phyloP scores from a whole-genome alignment of 2,797 vertebrate species.

The Schizopygopsis pylzovi region DNA sequence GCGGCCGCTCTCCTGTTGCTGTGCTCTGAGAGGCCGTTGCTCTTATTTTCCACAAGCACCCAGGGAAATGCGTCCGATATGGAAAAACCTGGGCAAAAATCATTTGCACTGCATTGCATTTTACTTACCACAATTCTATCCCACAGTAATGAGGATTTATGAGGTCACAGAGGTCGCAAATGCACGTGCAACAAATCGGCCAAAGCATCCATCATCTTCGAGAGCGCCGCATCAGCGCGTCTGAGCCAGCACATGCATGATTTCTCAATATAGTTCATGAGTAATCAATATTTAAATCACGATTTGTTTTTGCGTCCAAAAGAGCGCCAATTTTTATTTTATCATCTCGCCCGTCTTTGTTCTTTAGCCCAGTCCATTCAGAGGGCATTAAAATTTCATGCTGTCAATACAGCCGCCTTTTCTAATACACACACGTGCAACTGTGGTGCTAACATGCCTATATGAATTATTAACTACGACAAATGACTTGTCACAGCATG shows the following conservation, averaged over 20 bases:
- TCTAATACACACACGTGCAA: slow-evolving; percentile 42
- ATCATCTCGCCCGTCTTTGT: slow-evolving; percentile 34
- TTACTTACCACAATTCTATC: not conserved
- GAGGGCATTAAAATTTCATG: slow-evolving; percentile 56
- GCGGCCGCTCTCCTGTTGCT: slow-evolving; percentile 33
- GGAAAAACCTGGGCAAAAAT: slow-evolving; percentile 6
- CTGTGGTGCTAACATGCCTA: slow-evolving; percentile 34
- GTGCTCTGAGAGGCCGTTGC: slow-evolving; percentile 32
- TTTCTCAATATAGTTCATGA: slow-evolving; percentile 12
- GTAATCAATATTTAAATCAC: slow-evolving; percentile 37
- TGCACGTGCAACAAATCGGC: slow-evolving; percentile 23
- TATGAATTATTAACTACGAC: slow-evolving; percentile 64
- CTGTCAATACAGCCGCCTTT: slow-evolving; percentile 50
- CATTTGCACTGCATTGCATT: not conserved
- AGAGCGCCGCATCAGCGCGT: not conserved
- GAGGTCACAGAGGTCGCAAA: slow-evolving; percentile 2
- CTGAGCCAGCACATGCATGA: slow-evolving; percentile 11
- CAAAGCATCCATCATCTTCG: slow-evolving; percentile 39
- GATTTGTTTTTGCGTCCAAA: slow-evolving; percentile 22
- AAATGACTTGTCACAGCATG: slow-evolving; percentile 59
- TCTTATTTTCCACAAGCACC: slow-evolving; percentile 46
- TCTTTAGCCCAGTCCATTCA: slow-evolving; percentile 26
- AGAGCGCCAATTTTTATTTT: slow-evolving; percentile 41
- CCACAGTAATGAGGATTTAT: slow-evolving; percentile 37
- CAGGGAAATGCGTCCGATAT: not conserved